Evolutionary conservation across 2,797 vertebrate genomes (phyloP), one percentile per base, ranked within the genome.

Genomic region (Rhinichthys osculus): DNA sequence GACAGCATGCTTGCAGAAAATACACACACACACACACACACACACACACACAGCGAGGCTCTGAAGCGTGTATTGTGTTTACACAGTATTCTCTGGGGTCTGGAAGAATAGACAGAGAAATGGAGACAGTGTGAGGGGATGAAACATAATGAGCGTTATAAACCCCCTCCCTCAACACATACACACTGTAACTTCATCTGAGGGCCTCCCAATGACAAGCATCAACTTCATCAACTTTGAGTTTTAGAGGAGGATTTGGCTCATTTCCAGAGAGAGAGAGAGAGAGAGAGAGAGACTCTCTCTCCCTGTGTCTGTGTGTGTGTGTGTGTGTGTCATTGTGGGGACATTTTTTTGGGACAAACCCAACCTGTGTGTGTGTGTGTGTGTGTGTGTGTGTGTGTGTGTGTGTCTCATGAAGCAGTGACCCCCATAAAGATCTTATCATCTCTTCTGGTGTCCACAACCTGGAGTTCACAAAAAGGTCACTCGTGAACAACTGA

Each of bases 121-220:
- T 81, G 40, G 64, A 80, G 72, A 84, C 27, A 30, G 42, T 81
- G 66, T 66, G 72, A 81, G 47, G 40, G 52, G 79, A 82, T 78
- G 79, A 82, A 88, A 78, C 66, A 82, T 52, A 85, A 85, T 70
- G 72, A 77, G 85, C 78, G 80, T 78, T 81, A 81, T 74, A 85
- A 67, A 66, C 42, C 67, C 66, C 40, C 38, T 71, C 50, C 66
- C 27, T 47, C 27, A 35, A 54, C 66, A 78, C 83, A 70, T 40
- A 69, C 59, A 79, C 66, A 81, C 66, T 71, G 67, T 57, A 47
- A 64, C 81, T 74, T 69, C 27, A 85, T 79, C 83, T 40, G 54
- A 66, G 42, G 40, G 69, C 52, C 69, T 72, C 42, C 70, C 42
- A 64, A 64, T 66, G 21, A 54, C 69, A 80, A 70, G 78, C 54